These are phyloP conservation scores for Lycophotia porphyrea DNA, from an alignment of 2,888 invertebrate genomes.

Conservation along the genomic window DNA sequence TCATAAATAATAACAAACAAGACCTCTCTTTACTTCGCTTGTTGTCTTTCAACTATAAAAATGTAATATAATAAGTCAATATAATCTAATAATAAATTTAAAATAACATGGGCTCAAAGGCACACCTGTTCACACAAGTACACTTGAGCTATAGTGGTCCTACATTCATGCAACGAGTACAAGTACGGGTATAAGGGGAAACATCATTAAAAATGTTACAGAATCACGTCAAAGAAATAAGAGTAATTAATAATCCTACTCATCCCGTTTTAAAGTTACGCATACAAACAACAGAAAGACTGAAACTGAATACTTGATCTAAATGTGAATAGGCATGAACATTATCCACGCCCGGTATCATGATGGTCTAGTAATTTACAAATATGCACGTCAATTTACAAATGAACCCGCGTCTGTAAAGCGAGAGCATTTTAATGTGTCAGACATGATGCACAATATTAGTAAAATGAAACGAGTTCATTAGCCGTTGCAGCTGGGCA, in stretches of 20 bases:
- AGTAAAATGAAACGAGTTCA: conserved; percentile 86
- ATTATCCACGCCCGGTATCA: conserved; percentile 37
- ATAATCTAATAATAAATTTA: too few relatives aligned
- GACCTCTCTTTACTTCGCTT: conserved; percentile 10
- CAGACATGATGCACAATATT: conserved; percentile 81
- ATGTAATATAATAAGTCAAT: too few relatives aligned
- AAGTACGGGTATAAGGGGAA: conserved; percentile 15
- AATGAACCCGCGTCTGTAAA: conserved; percentile 59
- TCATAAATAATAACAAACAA: conserved; percentile 31
- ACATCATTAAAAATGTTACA: conserved; percentile 42
- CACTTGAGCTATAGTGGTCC: conserved; percentile 21
- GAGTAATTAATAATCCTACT: conserved; percentile 17
- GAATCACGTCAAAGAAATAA: conserved; percentile 22
- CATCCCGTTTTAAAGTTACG: not conserved
- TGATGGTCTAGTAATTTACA: conserved; percentile 55
- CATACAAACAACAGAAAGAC: conserved; percentile 14
- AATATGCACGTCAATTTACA: conserved; percentile 62
- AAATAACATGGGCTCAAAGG: conserved; percentile 18
- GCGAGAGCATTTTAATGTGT: conserved; percentile 73
- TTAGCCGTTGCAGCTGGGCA: conserved; percentile 83
- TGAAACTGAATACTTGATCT: conserved; percentile 27
- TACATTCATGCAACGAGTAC: conserved; percentile 23
- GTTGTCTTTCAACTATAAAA: conserved; percentile 8
- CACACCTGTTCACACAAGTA: conserved; percentile 1
- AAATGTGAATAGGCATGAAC: conserved; percentile 33